Evolutionary conservation across 2,888 invertebrate genomes (phyloP), one percentile per base, ranked within the genome.

Genomic region (Acrocyrtus sp.): DNA sequence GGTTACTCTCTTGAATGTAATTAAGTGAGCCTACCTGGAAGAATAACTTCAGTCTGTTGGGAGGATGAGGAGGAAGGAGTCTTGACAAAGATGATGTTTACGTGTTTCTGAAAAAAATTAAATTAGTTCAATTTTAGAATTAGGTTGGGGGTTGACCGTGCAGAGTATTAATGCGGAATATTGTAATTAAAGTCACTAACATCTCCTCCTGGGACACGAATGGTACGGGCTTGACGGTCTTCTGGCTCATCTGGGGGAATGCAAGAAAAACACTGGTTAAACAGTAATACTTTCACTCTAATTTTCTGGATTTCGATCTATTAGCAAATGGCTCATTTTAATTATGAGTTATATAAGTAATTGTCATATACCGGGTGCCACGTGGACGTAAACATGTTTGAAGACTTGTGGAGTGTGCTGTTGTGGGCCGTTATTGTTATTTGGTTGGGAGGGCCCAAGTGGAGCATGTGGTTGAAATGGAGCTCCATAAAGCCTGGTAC

Each of bases 331-430:
- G 48, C 8, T 5, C 10, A 21, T 6, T 47, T 8, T 19, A 48
- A 57, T 22, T 41, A 22, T 12, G 17, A 41, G 17, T 19, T 51
- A 24, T 17, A 8, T 54, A 29, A 12, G 26, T 17, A 6, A 10
- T 12, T 56, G 34, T 56, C 24, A 56, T 62, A 54, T 48, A 39
- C 58, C 68, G n/a, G 74, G 74, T 39, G 70, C 75, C 22, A 66
- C 67, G 27, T 75, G 75, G 19, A 74, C 74, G 41, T 70, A 74
- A 8, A 74, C 74, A 62, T 74, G 74, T 27, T 41, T 57, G 63
- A 61, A 67, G 2, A 60, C 34, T 50, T 67, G 56, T 1, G 48
- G 24, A 22, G 21, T 27, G n/a, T 63, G 54, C 29, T 63, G 63
- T 12, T 51, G 22, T 4, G 15, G 56, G 22, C 12, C 26, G 17